Evolutionary conservation across 2,888 invertebrate species (phyloP), one percentile per base, ranked within the genome.

Genomic region (Mythimna impura): DNA sequence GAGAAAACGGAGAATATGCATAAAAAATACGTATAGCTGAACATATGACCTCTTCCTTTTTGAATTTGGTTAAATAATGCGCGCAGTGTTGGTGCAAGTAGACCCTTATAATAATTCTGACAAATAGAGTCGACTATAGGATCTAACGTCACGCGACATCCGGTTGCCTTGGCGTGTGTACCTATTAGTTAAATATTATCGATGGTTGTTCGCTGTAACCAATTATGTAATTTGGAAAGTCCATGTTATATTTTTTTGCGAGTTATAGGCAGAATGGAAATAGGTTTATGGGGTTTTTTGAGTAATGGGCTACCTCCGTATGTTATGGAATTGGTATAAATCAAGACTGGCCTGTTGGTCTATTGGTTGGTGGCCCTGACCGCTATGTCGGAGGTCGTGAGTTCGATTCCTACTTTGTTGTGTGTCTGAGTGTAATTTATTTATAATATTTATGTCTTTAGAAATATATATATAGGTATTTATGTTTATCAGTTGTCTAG

Each of bases 121-220:
- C 74, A 78, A 81, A 66, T 79, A 54, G 54, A 68, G 71, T 67
- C 47, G 58, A 73, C 62, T 71, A n/a, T n/a, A 71, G 66, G 66
- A 69, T 75, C n/a, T 77, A 64, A 80, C 66, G 83, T 82, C 77
- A 80, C 80, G 82, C 73, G 22, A 80, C 66, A 68, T 69, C 69
- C 69, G 73, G 55, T 50, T 64, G 65, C 74, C 61, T 66, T 60
- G 63, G 64, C 72, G 34, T 40, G 66, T 55, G 30, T 61, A 25
- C 25, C 1, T 25, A 69, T 7, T 47, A 47, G 68, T 50, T 50
- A 61, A 47, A 47, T 60, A 72, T 74, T 80, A 78, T 70, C 62
- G 61, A 75, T 66, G 69, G 61, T 43, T 62, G 63, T 69, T 70
- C 10, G 66, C 57, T 60, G 30, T 78, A 63, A 50, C 20, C 47